Conservation (phyloP, 2,888 invertebrate species). For the Epistrophella euchroma region DNA sequence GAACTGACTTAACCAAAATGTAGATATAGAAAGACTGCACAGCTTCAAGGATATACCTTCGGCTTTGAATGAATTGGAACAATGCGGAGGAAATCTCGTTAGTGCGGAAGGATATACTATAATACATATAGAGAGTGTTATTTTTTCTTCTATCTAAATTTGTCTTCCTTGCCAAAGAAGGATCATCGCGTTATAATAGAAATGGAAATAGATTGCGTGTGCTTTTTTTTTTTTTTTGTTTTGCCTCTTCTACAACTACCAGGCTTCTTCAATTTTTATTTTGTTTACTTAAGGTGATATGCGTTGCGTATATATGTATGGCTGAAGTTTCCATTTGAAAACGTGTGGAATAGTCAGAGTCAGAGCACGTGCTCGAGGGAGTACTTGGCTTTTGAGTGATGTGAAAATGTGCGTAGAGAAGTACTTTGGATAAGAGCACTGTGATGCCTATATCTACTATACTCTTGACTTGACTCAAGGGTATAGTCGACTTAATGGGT, state of each 20-base stretch:
- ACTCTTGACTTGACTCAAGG: slow-evolving; percentile 22
- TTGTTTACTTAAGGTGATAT: slow-evolving; percentile 41
- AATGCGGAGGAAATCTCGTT: slow-evolving; percentile 69
- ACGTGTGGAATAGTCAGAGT: slow-evolving; percentile 41
- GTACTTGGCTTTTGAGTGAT: slow-evolving; percentile 35
- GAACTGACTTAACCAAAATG: slow-evolving; percentile 55
- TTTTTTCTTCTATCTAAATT: slow-evolving; percentile 14
- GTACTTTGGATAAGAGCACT: slow-evolving; percentile 36
- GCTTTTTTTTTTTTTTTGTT: background rate
- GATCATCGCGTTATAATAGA: slow-evolving; percentile 53
- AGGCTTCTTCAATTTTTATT: background rate
- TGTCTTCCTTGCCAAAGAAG: slow-evolving; percentile 28
- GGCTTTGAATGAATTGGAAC: slow-evolving; percentile 59
- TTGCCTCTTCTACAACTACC: too few relatives aligned
- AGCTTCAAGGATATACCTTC: slow-evolving; percentile 46
- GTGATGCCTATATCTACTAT: background rate
- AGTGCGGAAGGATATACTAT: slow-evolving; percentile 38
- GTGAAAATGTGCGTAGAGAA: slow-evolving; percentile 36
- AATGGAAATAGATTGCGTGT: slow-evolving; percentile 57
- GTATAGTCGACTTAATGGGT: slow-evolving; percentile 19
- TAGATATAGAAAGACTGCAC: slow-evolving; percentile 45
- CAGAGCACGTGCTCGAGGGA: slow-evolving; percentile 52
- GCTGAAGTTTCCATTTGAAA: slow-evolving; percentile 31
- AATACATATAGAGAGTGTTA: background rate
- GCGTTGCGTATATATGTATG: background rate